A percentile compares a stretch with the other conserved stretches of the same genome.
These are phyloP conservation scores for Chalcis sispes DNA, from an alignment of 2,888 invertebrate genomes.

Conservation along the genomic window DNA sequence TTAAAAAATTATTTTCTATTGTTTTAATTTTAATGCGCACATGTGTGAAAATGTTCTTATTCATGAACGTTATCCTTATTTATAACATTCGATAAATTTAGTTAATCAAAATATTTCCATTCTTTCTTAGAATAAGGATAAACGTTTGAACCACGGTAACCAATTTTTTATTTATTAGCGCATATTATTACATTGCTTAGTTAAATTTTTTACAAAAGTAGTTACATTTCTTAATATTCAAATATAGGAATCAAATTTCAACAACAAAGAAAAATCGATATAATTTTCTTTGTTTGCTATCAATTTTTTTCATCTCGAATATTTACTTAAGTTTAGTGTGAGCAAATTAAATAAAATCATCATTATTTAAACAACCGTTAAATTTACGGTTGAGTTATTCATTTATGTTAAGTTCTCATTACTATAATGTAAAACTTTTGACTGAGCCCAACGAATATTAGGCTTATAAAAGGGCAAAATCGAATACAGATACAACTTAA, in stretches of 20 bases:
- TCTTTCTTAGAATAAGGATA: conserved; percentile 32
- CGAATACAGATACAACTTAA: conserved; percentile 29
- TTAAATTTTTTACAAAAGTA: conserved; percentile 33
- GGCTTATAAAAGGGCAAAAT: conserved; percentile 38
- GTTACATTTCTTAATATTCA: conserved; percentile 8
- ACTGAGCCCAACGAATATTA: conserved; percentile 50
- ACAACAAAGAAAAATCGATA: conserved; percentile 14
- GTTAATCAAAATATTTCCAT: neutral
- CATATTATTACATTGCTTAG: conserved; percentile 19
- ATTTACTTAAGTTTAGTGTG: conserved; percentile 43
- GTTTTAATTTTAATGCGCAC: conserved; percentile 33
- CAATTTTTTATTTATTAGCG: conserved; percentile 38
- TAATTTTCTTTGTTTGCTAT: conserved; percentile 26
- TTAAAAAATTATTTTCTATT: conserved; percentile 23
- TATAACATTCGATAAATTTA: no score
- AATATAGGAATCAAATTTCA: conserved; percentile 2
- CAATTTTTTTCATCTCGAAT: conserved; percentile 16
- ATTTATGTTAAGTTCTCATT: conserved; percentile 45
- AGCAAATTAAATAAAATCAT: conserved; percentile 37
- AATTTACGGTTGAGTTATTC: conserved; percentile 43
- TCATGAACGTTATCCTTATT: conserved; percentile 29
- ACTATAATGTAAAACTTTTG: conserved; percentile 34
- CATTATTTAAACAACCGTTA: conserved; percentile 40
- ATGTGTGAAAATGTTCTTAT: conserved; percentile 40
- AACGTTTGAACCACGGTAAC: conserved; percentile 33